Evolutionary conservation across 2,888 invertebrate species (phyloP).

Genomic region (Ophion obscuratus): DNA sequence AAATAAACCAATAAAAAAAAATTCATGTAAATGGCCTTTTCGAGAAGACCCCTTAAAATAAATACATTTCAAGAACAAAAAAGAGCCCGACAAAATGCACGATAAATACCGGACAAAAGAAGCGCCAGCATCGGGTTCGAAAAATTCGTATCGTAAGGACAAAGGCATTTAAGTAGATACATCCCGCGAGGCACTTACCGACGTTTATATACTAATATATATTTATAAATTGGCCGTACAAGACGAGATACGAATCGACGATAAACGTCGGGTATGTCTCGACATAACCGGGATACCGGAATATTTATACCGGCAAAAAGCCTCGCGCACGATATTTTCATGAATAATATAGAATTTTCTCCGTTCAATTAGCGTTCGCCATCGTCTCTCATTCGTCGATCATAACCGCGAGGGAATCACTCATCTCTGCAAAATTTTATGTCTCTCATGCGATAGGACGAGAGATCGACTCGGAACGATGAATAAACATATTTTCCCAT

Average conservation of each 20-base stretch:
- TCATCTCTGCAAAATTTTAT: slow-evolving; percentile 52
- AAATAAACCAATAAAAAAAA: no score
- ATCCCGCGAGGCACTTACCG: neutral
- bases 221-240: slow-evolving; percentile 17
- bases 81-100: neutral
- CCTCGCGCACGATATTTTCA: slow-evolving; percentile 16
- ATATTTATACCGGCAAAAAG: slow-evolving; percentile 11
- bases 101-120: neutral
- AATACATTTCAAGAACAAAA: neutral
- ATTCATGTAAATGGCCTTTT: no score
- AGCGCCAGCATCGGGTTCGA: neutral
- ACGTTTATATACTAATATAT: slow-evolving; percentile 22
- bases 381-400: slow-evolving; percentile 36
- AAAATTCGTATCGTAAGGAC: slow-evolving; percentile 7
- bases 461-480: slow-evolving; percentile 14
- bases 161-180: slow-evolving; percentile 15
- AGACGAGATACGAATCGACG: slow-evolving; percentile 33
- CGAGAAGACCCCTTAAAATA: neutral
- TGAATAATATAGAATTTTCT: slow-evolving; percentile 59
- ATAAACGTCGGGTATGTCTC: slow-evolving; percentile 20
- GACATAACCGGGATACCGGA: neutral
- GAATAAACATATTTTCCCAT: slow-evolving; percentile 8
- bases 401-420: slow-evolving; percentile 48
- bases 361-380: slow-evolving; percentile 58
- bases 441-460: slow-evolving; percentile 31